Percentiles rank a stretch among this genome's conserved stretches.
Conservation (phyloP, 2,888 invertebrate species). For the Drosophila algonquin region DNA sequence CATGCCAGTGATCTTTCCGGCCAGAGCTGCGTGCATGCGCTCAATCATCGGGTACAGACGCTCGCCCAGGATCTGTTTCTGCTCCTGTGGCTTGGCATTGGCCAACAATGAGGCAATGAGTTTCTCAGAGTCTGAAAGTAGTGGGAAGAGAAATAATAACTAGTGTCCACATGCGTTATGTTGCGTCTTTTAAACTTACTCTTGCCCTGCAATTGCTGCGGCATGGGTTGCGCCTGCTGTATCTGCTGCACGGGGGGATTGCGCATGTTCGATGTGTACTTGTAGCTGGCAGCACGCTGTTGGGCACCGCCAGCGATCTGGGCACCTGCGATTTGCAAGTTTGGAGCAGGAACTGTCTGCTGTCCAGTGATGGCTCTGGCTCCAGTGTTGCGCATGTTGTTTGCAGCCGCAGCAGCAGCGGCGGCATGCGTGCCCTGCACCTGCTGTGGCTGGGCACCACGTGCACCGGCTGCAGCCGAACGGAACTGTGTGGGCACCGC, state of each 20-base stretch:
- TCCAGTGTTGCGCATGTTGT: constrained; percentile 89
- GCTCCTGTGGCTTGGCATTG: constrained; percentile 97
- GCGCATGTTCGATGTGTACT: constrained; percentile 95
- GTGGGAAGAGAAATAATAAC: background rate
- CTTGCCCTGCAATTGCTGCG: constrained; percentile 89
- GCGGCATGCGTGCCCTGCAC: constrained; percentile 85
- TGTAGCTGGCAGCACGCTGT: constrained; percentile 91
- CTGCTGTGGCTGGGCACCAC: constrained; percentile 85
- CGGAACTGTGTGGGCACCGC: constrained; percentile 85
- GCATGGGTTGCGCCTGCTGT: constrained; percentile 86
- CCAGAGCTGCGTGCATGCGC: constrained; percentile 95
- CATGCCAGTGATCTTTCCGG: constrained; percentile 99
- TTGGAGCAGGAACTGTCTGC: constrained; percentile 88
- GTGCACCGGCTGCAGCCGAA: constrained; percentile 84
- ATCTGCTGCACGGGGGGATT: constrained; percentile 88
- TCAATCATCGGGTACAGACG: constrained; percentile 98
- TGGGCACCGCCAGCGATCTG: constrained; percentile 87
- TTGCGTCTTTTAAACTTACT: constrained; percentile 69
- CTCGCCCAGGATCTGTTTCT: constrained; percentile 99
- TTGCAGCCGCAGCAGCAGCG: constrained; percentile 86
- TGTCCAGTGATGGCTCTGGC: constrained; percentile 95
- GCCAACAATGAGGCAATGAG: constrained; percentile 98
- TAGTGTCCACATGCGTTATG: background rate
- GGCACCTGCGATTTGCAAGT: constrained; percentile 87
- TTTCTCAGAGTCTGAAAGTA: constrained; percentile 94